phyloP scores from a whole-genome alignment of 2,888 invertebrate genomes.

The Cacoxenus indagator region DNA sequence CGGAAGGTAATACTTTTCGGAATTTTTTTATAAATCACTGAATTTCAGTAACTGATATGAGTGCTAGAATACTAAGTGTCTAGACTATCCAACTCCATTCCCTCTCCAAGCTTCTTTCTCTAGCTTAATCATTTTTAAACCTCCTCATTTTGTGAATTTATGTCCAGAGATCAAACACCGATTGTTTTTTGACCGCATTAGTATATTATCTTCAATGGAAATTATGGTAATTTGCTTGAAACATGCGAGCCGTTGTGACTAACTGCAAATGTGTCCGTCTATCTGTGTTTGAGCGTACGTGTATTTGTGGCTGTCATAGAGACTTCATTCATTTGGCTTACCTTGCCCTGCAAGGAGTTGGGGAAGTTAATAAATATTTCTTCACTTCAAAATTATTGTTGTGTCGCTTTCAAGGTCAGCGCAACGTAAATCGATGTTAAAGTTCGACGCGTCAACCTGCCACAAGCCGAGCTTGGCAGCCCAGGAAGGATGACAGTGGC shows the following conservation, averaged over 20 bases:
- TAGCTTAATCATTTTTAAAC: too few relatives aligned
- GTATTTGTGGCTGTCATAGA: not conserved
- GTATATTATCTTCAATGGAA: conserved; percentile 66
- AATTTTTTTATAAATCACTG: too few relatives aligned
- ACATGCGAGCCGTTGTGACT: conserved; percentile 56
- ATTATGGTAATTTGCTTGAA: conserved; percentile 65
- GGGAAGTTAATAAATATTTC: not conserved
- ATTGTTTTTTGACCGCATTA: conserved; percentile 41
- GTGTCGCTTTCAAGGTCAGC: not conserved
- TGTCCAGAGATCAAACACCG: not conserved
- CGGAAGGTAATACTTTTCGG: too few relatives aligned
- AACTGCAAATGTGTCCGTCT: conserved; percentile 43
- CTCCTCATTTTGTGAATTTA: too few relatives aligned
- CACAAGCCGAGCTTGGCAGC: too few relatives aligned
- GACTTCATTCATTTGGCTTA: not conserved
- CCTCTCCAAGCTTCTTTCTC: too few relatives aligned
- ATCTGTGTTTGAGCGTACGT: not conserved
- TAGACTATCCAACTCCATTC: too few relatives aligned
- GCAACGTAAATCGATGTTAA: not conserved
- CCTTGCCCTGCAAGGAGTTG: not conserved
- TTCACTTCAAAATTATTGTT: not conserved
- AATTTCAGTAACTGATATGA: too few relatives aligned
- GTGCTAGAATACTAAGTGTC: too few relatives aligned
- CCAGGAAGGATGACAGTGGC: too few relatives aligned
- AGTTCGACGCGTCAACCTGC: not conserved